Conservation (phyloP, 2,113 vertebrate species). For the Entomyzon cyanotis region DNA sequence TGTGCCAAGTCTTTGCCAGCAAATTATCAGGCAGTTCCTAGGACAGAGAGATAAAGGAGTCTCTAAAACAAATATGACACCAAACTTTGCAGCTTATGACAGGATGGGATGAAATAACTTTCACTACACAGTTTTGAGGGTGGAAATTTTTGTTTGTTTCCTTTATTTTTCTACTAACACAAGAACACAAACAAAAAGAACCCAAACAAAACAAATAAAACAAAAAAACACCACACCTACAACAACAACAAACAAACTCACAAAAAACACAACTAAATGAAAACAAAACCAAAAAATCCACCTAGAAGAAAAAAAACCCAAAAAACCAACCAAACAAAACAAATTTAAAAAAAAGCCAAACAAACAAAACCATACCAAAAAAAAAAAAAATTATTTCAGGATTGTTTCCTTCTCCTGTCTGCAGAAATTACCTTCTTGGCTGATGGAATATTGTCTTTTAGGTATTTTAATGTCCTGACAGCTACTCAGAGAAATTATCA, state of each 20-base stretch:
- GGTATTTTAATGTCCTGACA: neutral
- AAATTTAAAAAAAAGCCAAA: too few species aligned
- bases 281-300: too few species aligned
- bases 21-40: neutral
- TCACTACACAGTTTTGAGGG: neutral
- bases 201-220: neutral
- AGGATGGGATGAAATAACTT: neutral
- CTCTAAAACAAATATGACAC: neutral
- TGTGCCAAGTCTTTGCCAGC: neutral
- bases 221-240: neutral
- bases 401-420: neutral
- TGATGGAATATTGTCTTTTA: neutral
- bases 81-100: neutral
- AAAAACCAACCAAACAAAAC: too few species aligned
- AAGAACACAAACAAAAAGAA: neutral
- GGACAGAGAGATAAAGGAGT: neutral
- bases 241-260: neutral
- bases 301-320: too few species aligned
- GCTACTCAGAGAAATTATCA: neutral
- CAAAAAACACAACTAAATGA: neutral
- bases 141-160: neutral
- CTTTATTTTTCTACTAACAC: neutral
- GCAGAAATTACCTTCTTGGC: neutral
- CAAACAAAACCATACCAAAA: too few species aligned
- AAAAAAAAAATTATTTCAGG: neutral